These are phyloP conservation scores for Drosophila diplacantha DNA, from an alignment of 2,888 invertebrate genomes.

Conservation along the genomic window DNA sequence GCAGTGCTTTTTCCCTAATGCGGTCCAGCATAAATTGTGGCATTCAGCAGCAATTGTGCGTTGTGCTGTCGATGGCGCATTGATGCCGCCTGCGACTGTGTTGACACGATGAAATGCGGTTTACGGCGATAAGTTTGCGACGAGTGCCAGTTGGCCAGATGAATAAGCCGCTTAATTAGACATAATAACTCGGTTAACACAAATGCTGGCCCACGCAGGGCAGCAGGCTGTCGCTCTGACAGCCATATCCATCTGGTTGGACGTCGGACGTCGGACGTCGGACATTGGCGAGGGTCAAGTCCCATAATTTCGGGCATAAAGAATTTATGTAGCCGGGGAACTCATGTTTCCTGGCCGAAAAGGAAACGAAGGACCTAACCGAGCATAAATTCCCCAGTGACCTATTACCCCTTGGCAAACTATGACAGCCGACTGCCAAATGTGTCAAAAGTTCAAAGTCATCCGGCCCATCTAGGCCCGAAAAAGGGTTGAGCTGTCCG, in stretches of 20 bases:
- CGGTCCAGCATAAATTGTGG: slow-evolving; percentile 20
- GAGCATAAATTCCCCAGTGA: slow-evolving; percentile 54
- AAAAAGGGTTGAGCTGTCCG: slow-evolving; percentile 53
- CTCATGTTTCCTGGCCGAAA: slow-evolving; percentile 33
- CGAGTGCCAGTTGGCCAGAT: slow-evolving; percentile 21
- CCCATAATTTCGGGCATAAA: slow-evolving; percentile 37
- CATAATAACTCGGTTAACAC: slow-evolving; percentile 25
- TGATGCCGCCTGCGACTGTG: slow-evolving; percentile 7
- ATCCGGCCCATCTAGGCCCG: slow-evolving; percentile 33
- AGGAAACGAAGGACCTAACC: slow-evolving; percentile 20
- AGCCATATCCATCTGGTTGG: not conserved
- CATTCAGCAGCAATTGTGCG: slow-evolving; percentile 24
- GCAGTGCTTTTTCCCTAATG: slow-evolving; percentile 26
- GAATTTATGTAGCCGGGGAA: slow-evolving; percentile 41
- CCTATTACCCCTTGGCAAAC: slow-evolving; percentile 55
- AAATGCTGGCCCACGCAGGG: slow-evolving; percentile 2
- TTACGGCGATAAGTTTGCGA: slow-evolving; percentile 9
- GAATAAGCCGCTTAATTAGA: slow-evolving; percentile 41
- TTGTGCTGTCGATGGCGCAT: slow-evolving; percentile 16
- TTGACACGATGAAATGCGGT: slow-evolving; percentile 31
- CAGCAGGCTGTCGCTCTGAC: slow-evolving; percentile 3
- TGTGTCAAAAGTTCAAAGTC: slow-evolving; percentile 69
- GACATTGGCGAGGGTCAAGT: slow-evolving; percentile 24
- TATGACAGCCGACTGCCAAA: slow-evolving; percentile 63
- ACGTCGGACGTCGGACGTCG: slow-evolving; percentile 5